Evolutionary conservation across 2,888 invertebrate species (phyloP), one percentile per base, ranked within the genome.

Genomic region (Caenorhabditis japonica): DNA sequence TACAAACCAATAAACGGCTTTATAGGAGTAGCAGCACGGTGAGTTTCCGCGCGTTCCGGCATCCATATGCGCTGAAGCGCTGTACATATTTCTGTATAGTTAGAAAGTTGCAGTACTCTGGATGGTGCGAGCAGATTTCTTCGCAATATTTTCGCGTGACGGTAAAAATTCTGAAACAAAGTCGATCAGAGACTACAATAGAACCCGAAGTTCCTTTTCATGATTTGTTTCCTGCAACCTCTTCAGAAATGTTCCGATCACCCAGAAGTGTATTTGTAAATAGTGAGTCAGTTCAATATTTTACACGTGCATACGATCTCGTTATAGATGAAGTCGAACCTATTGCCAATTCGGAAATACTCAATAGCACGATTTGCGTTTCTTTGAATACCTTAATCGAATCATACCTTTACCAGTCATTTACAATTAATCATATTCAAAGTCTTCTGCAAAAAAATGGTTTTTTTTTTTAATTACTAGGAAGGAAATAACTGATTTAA

Each of bases 121-220:
- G 87, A 27, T 87, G 87, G 87, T 85, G 86, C 49, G 84, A 84
- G 43, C 84, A 85, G 55, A 79, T 84, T 10, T 78, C 83, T 0
- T 72, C 75, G 12, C 76, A 76, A 10, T 87, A 87, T 44, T 60
- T 82, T 15, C 75, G 78, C 5, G 79, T 87, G 2, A 30, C 73
- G 5, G 84, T 86, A 5, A 56, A 68, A 38, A 47, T 75, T 15
- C 25, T 78, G 8, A 78, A 80, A 34, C 78, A 78, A 36, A 62
- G 58, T 17, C 72, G 84, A 12, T 80, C 83, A 1, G 85, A 85
- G 33, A 77, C 74, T 12, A 79, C 84, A 5, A 81, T 85, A 4
- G 81, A 84, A 33, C 85, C 85, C 0, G 79, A 82, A 34, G 56
- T 84, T 2, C 83, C 84, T 1, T 44, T 86, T 0, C 47, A 41